Evolutionary conservation across 64 coral and sea anemone genomes (phyloP).

Genomic region (Actinia tenebrosa): DNA sequence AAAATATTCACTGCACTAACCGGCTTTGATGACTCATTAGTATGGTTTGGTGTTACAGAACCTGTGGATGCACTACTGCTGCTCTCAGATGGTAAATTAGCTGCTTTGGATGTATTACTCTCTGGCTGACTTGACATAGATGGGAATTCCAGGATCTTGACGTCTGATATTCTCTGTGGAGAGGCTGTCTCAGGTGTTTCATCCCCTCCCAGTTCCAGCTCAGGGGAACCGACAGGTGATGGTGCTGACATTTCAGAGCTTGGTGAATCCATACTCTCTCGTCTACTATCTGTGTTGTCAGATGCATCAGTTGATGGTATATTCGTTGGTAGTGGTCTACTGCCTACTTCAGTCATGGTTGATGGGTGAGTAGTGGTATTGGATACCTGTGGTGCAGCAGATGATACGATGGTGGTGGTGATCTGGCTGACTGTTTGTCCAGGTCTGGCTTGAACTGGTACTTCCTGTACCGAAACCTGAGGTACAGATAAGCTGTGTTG

Average conservation of each 20-base stretch:
- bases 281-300: not conserved
- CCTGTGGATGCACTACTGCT: not conserved
- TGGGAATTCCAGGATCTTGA: slow-evolving; percentile 30
- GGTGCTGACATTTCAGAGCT: slow-evolving; percentile 79
- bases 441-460: not conserved
- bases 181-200: slow-evolving; percentile 64
- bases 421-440: not conserved
- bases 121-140: slow-evolving; percentile 1
- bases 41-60: not conserved
- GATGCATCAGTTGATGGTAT: not conserved
- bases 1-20: slow-evolving; percentile 77
- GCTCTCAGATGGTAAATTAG: not conserved
- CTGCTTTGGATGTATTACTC: not conserved
- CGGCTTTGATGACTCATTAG: slow-evolving; percentile 25
- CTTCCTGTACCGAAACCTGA: not conserved
- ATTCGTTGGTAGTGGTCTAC: not conserved
- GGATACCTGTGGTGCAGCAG: not conserved
- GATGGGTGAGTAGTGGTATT: not conserved
- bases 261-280: slow-evolving; percentile 38
- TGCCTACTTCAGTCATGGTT: not conserved
- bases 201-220: slow-evolving; percentile 65
- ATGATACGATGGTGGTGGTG: not conserved
- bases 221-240: slow-evolving; percentile 79
- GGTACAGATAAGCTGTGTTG: not conserved
- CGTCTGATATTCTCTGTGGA: slow-evolving; percentile 33